Conservation (phyloP, 1,140 invertebrate species). For the Panulirus ornatus region DNA sequence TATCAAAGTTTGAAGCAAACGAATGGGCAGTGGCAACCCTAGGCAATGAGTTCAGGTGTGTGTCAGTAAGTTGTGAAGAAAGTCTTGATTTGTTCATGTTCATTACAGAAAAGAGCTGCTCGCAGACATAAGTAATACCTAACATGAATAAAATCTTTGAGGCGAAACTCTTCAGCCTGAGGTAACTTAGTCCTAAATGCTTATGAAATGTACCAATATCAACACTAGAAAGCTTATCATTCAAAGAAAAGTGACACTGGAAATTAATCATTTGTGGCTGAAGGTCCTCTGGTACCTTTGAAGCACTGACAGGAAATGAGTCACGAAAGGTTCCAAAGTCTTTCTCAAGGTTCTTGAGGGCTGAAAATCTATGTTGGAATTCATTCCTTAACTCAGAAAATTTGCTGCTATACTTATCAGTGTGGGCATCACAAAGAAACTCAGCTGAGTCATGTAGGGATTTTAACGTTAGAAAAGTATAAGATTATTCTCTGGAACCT, state of each 20-base stretch:
- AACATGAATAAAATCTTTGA: too few relatives aligned
- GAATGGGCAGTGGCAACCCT: too few relatives aligned
- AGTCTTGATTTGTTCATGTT: background rate
- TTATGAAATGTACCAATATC: slow-evolving; percentile 30
- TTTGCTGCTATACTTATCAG: too few relatives aligned
- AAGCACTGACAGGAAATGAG: background rate
- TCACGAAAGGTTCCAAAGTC: slow-evolving; percentile 4
- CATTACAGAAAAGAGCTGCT: too few relatives aligned
- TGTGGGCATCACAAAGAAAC: too few relatives aligned
- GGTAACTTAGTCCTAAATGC: slow-evolving; percentile 9
- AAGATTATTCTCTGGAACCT: background rate
- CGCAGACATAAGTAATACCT: too few relatives aligned
- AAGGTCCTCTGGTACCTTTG: slow-evolving; percentile 18
- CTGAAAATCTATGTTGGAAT: background rate
- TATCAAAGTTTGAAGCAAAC: too few relatives aligned
- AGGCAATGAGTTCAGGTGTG: too few relatives aligned
- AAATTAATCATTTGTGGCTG: slow-evolving; percentile 12
- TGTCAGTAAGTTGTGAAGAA: background rate
- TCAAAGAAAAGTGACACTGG: slow-evolving; percentile 16
- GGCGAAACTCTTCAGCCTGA: too few relatives aligned
- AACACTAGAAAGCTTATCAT: slow-evolving; percentile 13
- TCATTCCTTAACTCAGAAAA: too few relatives aligned
- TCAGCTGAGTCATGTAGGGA: background rate
- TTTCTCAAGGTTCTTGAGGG: background rate
- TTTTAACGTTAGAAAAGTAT: background rate